A percentile compares a stretch with the other conserved stretches of the same genome.
Conservation (phyloP, 2,797 vertebrate genomes). For the Pristis pectinata region DNA sequence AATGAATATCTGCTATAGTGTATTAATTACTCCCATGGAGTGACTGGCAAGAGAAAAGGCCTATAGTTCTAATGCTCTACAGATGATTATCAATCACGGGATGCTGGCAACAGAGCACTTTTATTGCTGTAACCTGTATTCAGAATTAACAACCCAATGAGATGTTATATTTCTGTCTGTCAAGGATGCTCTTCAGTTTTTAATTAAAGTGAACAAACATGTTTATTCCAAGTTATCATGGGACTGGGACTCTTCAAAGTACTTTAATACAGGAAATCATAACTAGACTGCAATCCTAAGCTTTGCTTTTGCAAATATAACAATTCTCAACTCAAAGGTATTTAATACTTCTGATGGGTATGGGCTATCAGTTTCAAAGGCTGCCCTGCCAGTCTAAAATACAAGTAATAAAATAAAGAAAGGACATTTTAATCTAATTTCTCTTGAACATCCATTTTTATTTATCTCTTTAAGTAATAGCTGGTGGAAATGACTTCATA, state of each 20-base stretch:
- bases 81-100: neutral
- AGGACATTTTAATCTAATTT: neutral
- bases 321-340: neutral
- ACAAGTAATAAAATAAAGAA: neutral
- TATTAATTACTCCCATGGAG: conserved; percentile 2
- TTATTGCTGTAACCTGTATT: neutral
- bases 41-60: neutral
- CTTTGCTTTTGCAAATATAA: neutral
- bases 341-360: neutral
- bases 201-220: conserved; percentile 12
- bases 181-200: neutral
- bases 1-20: neutral
- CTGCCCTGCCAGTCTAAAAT: neutral
- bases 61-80: neutral
- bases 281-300: neutral
- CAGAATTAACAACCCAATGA: neutral
- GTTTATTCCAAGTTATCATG: neutral
- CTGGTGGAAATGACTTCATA: neutral
- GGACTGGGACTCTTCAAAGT: neutral
- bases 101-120: neutral
- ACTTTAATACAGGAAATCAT: neutral
- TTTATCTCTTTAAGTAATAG: neutral
- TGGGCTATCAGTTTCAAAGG: neutral
- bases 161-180: neutral
- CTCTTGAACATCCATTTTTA: neutral